These are phyloP conservation scores for Ailuropoda melanoleuca DNA, from an alignment of 2,113 vertebrate genomes.

Conservation along the genomic window DNA sequence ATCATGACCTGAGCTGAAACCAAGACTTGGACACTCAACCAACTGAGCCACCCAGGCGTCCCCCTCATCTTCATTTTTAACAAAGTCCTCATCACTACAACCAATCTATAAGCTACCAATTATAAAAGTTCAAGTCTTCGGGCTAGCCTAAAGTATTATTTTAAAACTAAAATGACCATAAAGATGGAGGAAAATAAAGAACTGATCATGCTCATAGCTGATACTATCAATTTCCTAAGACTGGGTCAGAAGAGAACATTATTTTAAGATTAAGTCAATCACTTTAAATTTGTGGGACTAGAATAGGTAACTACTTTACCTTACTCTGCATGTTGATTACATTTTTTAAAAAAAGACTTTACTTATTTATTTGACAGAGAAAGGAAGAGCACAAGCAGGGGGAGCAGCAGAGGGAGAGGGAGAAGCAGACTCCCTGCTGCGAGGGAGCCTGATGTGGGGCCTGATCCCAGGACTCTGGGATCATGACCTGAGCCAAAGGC, in stretches of 20 bases:
- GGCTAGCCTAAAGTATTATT: not conserved
- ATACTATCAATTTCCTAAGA: not conserved
- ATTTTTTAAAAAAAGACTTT: not conserved
- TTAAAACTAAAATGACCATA: not conserved
- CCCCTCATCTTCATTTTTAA: not conserved
- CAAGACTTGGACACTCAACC: not conserved
- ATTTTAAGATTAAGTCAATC: not conserved
- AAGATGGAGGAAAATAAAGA: not conserved
- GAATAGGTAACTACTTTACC: not conserved
- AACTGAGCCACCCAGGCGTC: not conserved
- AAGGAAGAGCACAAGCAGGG: not conserved
- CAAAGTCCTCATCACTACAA: not conserved
- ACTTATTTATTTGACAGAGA: not conserved
- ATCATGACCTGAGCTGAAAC: not conserved
- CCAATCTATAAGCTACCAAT: not conserved
- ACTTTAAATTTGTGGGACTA: not conserved
- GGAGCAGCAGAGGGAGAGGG: not conserved
- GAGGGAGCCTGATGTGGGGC: no score
- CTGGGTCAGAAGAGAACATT: not conserved
- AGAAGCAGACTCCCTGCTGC: not conserved
- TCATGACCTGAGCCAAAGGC: not conserved
- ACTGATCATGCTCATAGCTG: not conserved
- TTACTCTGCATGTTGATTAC: not conserved
- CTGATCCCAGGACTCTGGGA: not conserved
- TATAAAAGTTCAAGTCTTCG: not conserved